Conservation (phyloP, 2,888 invertebrate species). For the Amphipyra tragopoginis region DNA sequence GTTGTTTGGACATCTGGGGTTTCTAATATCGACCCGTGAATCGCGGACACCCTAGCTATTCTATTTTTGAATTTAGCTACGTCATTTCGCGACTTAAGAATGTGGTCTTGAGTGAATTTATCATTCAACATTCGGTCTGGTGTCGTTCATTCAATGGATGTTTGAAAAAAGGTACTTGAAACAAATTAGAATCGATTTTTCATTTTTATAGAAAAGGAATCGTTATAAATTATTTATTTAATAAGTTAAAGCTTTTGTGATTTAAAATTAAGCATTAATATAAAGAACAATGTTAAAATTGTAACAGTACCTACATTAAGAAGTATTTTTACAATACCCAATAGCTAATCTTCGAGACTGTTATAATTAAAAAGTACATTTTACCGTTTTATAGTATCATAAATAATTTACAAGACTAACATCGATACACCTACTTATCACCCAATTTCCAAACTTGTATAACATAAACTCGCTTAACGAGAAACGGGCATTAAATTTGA, state of each 20-base stretch:
- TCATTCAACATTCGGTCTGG: conserved; percentile 45
- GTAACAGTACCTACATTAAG: too few species aligned
- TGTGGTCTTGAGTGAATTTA: conserved; percentile 63
- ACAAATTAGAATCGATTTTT: conserved; percentile 52
- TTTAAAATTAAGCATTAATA: too few species aligned
- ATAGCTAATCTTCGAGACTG: neutral
- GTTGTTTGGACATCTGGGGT: conserved; percentile 88
- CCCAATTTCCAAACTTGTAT: conserved; percentile 76
- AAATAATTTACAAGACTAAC: conserved; percentile 37
- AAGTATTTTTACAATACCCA: too few species aligned
- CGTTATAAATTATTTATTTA: neutral
- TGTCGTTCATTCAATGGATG: conserved; percentile 28
- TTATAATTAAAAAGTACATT: neutral
- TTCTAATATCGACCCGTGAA: conserved; percentile 71
- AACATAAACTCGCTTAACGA: conserved; percentile 69
- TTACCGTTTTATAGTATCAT: conserved; percentile 10
- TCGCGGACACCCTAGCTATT: conserved; percentile 70
- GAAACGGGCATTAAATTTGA: conserved; percentile 85
- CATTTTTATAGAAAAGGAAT: conserved; percentile 8
- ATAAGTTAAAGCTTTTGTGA: neutral
- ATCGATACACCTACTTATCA: conserved; percentile 61
- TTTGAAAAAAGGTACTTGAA: conserved; percentile 21
- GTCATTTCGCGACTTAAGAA: conserved; percentile 68
- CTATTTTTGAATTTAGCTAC: conserved; percentile 70
- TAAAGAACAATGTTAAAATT: too few species aligned